Percentiles rank a stretch among this genome's conserved stretches.
These are phyloP conservation scores for Dasysyrphus tricinctus DNA, from an alignment of 2,888 invertebrate species.

Conservation along the genomic window DNA sequence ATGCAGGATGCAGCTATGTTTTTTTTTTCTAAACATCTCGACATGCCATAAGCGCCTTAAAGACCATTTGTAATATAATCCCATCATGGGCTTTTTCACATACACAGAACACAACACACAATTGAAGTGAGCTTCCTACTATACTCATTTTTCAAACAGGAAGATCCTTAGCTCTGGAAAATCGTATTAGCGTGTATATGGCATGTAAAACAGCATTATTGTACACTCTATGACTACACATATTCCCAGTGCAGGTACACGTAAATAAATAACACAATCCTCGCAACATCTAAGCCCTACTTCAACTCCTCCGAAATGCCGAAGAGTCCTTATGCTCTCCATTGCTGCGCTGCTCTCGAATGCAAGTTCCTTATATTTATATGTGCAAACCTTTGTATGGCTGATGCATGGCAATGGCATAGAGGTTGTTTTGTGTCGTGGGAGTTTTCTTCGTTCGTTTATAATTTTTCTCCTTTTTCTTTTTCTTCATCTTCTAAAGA, in stretches of 20 bases:
- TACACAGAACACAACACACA: neutral
- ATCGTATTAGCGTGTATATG: conserved; percentile 67
- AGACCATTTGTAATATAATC: neutral
- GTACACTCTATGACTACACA: conserved; percentile 16
- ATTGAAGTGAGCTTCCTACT: conserved; percentile 27
- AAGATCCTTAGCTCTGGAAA: conserved; percentile 62
- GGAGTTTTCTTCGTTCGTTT: conserved; percentile 25
- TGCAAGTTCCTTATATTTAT: conserved; percentile 3
- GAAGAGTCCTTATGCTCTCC: neutral
- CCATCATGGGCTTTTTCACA: neutral
- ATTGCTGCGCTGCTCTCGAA: conserved; percentile 1
- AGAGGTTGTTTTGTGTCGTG: conserved; percentile 25
- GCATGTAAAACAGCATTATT: conserved; percentile 67
- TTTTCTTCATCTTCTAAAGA: too few species aligned
- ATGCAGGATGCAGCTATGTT: too few species aligned
- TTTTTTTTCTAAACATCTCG: too few species aligned
- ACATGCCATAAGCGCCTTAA: neutral
- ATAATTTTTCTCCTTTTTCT: neutral
- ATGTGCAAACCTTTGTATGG: neutral
- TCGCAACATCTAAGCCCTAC: conserved; percentile 20
- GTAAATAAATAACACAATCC: conserved; percentile 66
- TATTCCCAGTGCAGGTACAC: conserved; percentile 51
- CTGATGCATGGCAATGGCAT: conserved; percentile 7
- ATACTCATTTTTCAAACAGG: conserved; percentile 59
- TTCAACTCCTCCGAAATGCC: neutral